Percentiles rank a stretch among this genome's conserved stretches.
Conservation (phyloP, 2,113 vertebrate genomes). For the Mus pahari region DNA sequence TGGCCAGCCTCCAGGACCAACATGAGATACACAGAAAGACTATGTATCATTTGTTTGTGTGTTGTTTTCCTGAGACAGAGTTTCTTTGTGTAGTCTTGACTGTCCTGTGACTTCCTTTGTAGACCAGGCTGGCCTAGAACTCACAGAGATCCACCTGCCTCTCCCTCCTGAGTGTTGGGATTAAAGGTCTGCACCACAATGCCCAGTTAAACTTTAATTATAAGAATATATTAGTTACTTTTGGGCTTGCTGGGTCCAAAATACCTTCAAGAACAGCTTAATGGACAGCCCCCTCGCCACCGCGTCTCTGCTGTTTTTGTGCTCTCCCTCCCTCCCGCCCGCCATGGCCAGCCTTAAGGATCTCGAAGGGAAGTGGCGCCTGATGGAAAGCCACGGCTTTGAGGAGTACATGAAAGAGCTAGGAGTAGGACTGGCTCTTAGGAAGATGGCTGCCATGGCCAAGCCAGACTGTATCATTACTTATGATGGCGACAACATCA, state of each 20-base stretch:
- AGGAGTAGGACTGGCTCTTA: too few relatives aligned
- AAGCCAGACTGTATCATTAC: too few relatives aligned
- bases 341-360: too few relatives aligned
- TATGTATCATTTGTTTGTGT: not conserved
- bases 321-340: too few relatives aligned
- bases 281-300: too few relatives aligned
- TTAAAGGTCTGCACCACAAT: accelerated
- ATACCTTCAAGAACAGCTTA: not conserved
- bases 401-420: too few relatives aligned
- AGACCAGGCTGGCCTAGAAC: not conserved
- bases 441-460: too few relatives aligned
- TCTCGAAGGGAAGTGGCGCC: too few relatives aligned
- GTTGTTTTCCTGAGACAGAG: not conserved
- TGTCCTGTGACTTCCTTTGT: not conserved
- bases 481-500: too few relatives aligned
- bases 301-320: too few relatives aligned
- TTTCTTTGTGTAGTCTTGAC: not conserved
- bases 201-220: not conserved
- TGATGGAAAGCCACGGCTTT: too few relatives aligned
- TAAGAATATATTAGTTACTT: not conserved
- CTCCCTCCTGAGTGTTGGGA: not conserved
- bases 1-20: not conserved
- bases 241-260: not conserved
- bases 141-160: not conserved
- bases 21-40: not conserved